Evolutionary conservation across 2,888 invertebrate genomes (phyloP).

Genomic region (Lycocerus yunnanus): DNA sequence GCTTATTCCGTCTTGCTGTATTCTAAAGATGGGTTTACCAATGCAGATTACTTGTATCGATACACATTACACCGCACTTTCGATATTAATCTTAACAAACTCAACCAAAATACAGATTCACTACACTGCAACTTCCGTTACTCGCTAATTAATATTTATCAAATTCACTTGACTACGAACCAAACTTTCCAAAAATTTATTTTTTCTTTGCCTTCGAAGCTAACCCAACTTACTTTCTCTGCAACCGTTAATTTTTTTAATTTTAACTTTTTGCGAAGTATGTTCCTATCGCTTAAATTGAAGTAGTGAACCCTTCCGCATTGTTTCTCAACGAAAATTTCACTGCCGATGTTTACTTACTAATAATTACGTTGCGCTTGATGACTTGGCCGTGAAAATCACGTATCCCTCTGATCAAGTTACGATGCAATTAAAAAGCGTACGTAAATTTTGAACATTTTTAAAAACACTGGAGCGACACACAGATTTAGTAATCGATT

Average conservation of each 20-base stretch:
- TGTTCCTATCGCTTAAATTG: not conserved
- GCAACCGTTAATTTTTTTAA: not conserved
- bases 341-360: not conserved
- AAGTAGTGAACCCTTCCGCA: no score
- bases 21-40: slow-evolving; percentile 28
- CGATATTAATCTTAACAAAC: slow-evolving; percentile 26
- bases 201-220: not conserved
- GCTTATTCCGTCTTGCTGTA: slow-evolving; percentile 32
- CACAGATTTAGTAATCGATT: no score
- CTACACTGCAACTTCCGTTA: slow-evolving; percentile 20
- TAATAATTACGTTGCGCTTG: not conserved
- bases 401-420: not conserved
- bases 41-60: slow-evolving; percentile 28
- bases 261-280: not conserved
- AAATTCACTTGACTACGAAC: not conserved
- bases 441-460: no score
- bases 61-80: slow-evolving; percentile 18
- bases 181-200: not conserved
- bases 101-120: slow-evolving; percentile 18
- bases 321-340: not conserved
- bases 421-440: not conserved
- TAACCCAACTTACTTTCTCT: not conserved
- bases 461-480: no score
- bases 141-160: slow-evolving; percentile 11
- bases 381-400: not conserved